These are phyloP conservation scores for Nomada hirtipes DNA, from an alignment of 2,888 invertebrate species.

Conservation along the genomic window DNA sequence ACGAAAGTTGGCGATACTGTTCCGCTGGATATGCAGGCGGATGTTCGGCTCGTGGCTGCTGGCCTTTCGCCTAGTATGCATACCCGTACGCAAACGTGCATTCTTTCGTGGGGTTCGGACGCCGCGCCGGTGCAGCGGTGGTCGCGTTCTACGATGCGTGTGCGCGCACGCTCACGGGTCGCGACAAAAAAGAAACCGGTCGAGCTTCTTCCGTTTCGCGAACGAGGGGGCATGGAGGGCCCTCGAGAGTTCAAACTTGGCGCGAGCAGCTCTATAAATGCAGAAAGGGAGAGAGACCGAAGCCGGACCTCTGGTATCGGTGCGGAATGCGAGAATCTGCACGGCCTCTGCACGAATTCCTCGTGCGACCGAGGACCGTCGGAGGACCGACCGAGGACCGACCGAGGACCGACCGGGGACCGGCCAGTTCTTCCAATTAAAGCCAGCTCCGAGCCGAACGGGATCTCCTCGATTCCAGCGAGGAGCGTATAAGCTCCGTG, in stretches of 20 bases:
- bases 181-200: constrained; percentile 66
- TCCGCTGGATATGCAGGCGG: constrained; percentile 7
- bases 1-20: constrained; percentile 37
- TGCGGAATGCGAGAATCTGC: constrained; percentile 53
- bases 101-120: constrained; percentile 19
- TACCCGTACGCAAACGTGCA: not conserved
- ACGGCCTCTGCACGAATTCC: constrained; percentile 54
- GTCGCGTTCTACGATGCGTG: constrained; percentile 36
- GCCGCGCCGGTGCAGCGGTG: not conserved
- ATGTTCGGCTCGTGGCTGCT: not conserved
- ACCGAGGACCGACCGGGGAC: too few relatives aligned
- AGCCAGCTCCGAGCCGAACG: constrained; percentile 32
- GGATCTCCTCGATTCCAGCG: constrained; percentile 28
- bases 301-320: constrained; percentile 42
- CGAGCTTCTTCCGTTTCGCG: constrained; percentile 63
- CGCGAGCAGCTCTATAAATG: constrained; percentile 60
- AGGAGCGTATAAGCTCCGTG: not conserved
- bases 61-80: too few relatives aligned
- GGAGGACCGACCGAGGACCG: not conserved
- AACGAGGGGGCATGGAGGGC: constrained; percentile 30
- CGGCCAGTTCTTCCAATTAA: constrained; percentile 47
- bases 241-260: constrained; percentile 56
- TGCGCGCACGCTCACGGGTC: not conserved
- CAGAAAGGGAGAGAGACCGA: constrained; percentile 32
- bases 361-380: constrained; percentile 6